Conservation (phyloP, 2,113 vertebrate genomes). For the Etheostoma cragini region DNA sequence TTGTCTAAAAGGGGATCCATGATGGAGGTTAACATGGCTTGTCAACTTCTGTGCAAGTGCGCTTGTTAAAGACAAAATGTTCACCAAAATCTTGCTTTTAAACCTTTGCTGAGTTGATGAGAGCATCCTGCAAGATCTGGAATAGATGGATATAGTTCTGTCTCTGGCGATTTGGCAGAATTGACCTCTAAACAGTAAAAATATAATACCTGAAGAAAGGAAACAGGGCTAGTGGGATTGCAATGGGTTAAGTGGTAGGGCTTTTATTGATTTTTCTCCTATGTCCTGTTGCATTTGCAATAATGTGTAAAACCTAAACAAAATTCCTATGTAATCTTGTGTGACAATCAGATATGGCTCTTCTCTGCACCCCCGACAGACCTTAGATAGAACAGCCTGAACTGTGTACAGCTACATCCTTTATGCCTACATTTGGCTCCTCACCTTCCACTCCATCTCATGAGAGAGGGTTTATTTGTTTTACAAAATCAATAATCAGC, state of each 20-base stretch:
- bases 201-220: slow-evolving; percentile 19
- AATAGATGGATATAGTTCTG: slow-evolving; percentile 1
- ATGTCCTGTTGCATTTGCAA: slow-evolving; percentile 1
- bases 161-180: slow-evolving; percentile 9
- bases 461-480: neutral
- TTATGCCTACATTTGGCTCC: neutral
- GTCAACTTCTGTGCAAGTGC: slow-evolving; percentile 10
- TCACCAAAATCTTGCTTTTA: neutral
- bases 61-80: slow-evolving; percentile 30
- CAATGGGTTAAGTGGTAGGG: neutral
- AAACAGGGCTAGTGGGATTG: slow-evolving; percentile 14
- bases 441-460: neutral
- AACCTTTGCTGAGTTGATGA: neutral
- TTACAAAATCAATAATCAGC: slow-evolving; percentile 30
- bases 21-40: slow-evolving; percentile 19
- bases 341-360: neutral
- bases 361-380: neutral
- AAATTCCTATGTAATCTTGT: neutral
- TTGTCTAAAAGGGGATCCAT: neutral
- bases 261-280: slow-evolving; percentile 31
- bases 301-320: neutral
- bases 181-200: slow-evolving; percentile 39
- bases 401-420: neutral
- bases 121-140: neutral
- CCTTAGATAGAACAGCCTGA: neutral